Evolutionary conservation across 1,140 invertebrate genomes (phyloP).

Genomic region (Megathymus violae): DNA sequence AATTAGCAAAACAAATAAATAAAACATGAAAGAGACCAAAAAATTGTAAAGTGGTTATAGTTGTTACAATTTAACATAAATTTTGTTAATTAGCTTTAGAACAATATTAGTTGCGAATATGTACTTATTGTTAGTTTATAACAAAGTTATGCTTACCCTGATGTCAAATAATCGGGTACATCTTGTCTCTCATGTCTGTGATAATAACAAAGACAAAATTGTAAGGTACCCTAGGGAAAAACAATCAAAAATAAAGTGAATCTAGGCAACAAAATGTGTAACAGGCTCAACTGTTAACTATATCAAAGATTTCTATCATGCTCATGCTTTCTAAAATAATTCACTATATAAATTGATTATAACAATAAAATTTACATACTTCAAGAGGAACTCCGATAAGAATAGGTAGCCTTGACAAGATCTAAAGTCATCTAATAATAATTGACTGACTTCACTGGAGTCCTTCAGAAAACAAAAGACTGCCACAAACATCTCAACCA

Average conservation of each 20-base stretch:
- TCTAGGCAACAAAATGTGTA: constrained; percentile 45
- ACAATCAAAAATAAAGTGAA: constrained; percentile 43
- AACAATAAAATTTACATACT: constrained; percentile 89
- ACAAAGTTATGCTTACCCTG: constrained; percentile 71
- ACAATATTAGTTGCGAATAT: no score
- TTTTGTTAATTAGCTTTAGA: no score
- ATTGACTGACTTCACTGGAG: constrained; percentile 98
- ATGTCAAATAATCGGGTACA: constrained; percentile 81
- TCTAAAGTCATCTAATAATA: constrained; percentile 97
- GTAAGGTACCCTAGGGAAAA: constrained; percentile 60
- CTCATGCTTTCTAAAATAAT: constrained; percentile 38
- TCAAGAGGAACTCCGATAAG: constrained; percentile 96
- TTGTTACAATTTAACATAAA: no score
- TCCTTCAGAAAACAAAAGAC: constrained; percentile 99
- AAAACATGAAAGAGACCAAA: no score
- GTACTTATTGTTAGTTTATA: constrained; percentile 32
- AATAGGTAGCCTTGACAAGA: constrained; percentile 97
- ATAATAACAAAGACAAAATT: constrained; percentile 72
- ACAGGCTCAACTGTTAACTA: constrained; percentile 3
- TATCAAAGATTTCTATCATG: no score
- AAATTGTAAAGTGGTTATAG: no score
- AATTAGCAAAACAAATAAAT: no score
- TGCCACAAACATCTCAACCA: constrained; percentile 99
- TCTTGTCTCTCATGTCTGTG: constrained; percentile 81
- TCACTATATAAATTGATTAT: not conserved